Evolutionary conservation across 2,797 vertebrate genomes (phyloP), one percentile per base, ranked within the genome.

Genomic region (Crax fasciolata): DNA sequence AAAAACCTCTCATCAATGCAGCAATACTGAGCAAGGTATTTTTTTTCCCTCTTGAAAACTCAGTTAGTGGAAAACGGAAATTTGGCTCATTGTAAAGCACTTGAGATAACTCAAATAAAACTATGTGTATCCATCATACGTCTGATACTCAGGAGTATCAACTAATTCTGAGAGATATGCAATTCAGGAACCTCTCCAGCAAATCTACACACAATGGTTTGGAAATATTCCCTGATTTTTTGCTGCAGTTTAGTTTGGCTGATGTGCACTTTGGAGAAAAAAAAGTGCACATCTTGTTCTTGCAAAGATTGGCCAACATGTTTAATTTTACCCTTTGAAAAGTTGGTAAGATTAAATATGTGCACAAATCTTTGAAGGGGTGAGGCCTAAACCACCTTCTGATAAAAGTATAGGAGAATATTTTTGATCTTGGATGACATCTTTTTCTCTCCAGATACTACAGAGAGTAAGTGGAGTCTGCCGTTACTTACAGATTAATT

Each of bases 401-500:
- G 30, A 24, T 59, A 41, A 18, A 71, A 83, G 46, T 27, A 52
- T 9, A 54, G 43, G 54, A 18, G 30, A 79, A 41, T 77, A 59
- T n/a, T 12, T 3, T 4, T 63, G 61, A 79, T 46, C 19, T 0
- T 55, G 16, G 41, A 43, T 74, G 66, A 27, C 9, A 43, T 30
- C 3, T 61, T 63, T 74, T 86, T 74, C 63, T 73, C n/a, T 61
- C 10, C 55, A 77, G 48, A 16, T 52, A 21, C 25, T 68, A 61
- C 16, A 79, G 87, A 89, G 52, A 4, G 38, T 85, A 77, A 71
- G 17, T 70, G n/a, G 16, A 76, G 10, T 61, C 70, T 87, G 28
- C n/a, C 89, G 17, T 13, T 72, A 17, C 6, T 93, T 90, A 49
- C 44, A 76, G 39, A 75, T 72, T 94, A 93, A 92, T 78, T 89